phyloP scores from a whole-genome alignment of 2,797 vertebrate species.

The Apogon talboti region DNA sequence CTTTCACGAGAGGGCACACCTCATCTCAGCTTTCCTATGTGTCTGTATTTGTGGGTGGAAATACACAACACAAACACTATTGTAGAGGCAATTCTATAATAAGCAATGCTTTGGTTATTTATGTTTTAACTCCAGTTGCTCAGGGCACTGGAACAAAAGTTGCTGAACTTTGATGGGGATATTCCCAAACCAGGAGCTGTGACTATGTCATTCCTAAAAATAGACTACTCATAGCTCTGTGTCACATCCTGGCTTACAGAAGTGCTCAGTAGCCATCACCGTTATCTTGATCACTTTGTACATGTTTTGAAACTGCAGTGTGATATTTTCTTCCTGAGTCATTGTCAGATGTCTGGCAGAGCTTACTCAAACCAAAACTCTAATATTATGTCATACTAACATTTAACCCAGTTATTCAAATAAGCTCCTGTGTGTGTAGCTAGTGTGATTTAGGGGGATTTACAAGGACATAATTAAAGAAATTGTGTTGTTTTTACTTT shows the following conservation, averaged over 20 bases:
- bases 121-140: constrained; percentile 4
- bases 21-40: constrained; percentile 51
- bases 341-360: constrained; percentile 48
- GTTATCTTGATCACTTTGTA: not conserved
- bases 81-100: not conserved
- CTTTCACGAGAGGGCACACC: constrained; percentile 28
- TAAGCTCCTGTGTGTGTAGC: not conserved
- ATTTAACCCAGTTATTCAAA: not conserved
- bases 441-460: not conserved
- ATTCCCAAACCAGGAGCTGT: constrained; percentile 29
- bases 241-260: constrained; percentile 6
- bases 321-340: constrained; percentile 58
- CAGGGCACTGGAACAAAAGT: not conserved
- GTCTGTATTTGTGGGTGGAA: not conserved
- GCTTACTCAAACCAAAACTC: constrained; percentile 37
- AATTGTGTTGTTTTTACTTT: too few species aligned
- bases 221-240: constrained; percentile 34
- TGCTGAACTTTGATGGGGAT: constrained; percentile 16
- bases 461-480: too few species aligned
- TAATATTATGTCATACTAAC: constrained; percentile 23
- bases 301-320: not conserved
- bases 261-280: constrained; percentile 4
- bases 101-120: constrained; percentile 22
- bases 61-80: too few species aligned
- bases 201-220: constrained; percentile 50